Evolutionary conservation across 2,888 invertebrate genomes (phyloP), one percentile per base, ranked within the genome.

Genomic region (Pheosia gnoma): DNA sequence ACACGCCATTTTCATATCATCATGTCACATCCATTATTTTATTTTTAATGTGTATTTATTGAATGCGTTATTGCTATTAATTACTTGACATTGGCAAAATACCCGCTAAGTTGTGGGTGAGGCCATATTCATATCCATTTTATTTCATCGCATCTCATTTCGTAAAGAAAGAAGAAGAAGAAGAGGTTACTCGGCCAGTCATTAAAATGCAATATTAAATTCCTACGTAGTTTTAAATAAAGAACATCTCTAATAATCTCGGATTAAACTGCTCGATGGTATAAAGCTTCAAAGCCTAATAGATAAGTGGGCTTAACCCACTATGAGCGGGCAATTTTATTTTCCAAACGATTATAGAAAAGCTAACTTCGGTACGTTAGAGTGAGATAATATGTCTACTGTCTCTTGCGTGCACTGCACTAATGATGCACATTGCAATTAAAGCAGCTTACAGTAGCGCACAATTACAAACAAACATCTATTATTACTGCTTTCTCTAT

Each of bases 391-490:
- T 45, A 37, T 47, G 52, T 60, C 25, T 57, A 63, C 61, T 55
- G 52, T 72, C 74, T 62, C 71, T 62, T 67, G 55, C 56, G 69
- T 74, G 65, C 62, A 47, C 39, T 66, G 72, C 75, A 78, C 81
- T 86, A 86, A 84, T 84, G 82, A 85, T 83, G 80, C 82, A 82
- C 76, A 78, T 74, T 82, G 84, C 80, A 87, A 87, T 87, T 86
- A 85, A 78, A 77, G 77, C 77, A 81, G 81, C 78, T 81, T 79
- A 82, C 74, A 57, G 63, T 54, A 55, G 71, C 66, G 73, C 72
- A 77, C 77, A 82, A 82, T 83, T 80, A 81, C 76, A 77, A 82
- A 82, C 77, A 76, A 71, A 74, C 79, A 83, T 85, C 77, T 80
- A 82, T 81, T 82, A 84, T 85, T 85, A 81, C 78, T 67, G 70